Conservation (phyloP, 2,113 vertebrate species). For the Larimichthys crocea region DNA sequence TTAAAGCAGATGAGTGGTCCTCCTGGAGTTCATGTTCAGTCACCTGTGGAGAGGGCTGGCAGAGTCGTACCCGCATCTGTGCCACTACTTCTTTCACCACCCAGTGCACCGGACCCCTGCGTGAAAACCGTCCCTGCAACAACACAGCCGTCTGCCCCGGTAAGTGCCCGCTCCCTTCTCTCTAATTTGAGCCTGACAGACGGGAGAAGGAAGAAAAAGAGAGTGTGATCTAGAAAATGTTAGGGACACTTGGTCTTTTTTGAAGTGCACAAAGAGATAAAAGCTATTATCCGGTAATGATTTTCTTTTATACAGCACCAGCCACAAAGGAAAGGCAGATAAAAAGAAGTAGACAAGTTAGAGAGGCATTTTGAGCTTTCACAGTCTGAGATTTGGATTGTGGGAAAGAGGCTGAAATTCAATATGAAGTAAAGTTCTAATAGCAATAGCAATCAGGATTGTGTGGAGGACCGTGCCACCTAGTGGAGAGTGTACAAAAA, state of each 20-base stretch:
- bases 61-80: conserved; percentile 93
- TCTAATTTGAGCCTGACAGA: neutral
- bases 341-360: neutral
- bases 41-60: conserved; percentile 96
- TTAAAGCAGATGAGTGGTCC: conserved; percentile 94
- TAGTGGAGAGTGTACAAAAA: conserved; percentile 49
- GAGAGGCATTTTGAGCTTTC: conserved; percentile 20
- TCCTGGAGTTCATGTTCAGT: conserved; percentile 93
- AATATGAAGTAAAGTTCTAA: conserved; percentile 1
- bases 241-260: neutral
- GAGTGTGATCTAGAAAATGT: conserved; percentile 1
- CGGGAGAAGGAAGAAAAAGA: neutral
- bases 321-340: conserved; percentile 23
- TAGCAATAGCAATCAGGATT: neutral
- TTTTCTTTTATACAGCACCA: conserved; percentile 10
- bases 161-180: conserved; percentile 65
- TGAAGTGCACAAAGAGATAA: conserved; percentile 11
- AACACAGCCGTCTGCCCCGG: conserved; percentile 94
- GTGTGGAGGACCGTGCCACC: conserved; percentile 40
- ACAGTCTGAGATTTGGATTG: conserved; percentile 26
- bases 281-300: conserved; percentile 39
- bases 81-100: conserved; percentile 91
- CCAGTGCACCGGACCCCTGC: conserved; percentile 93
- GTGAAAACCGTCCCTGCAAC: conserved; percentile 95
- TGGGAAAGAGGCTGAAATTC: conserved; percentile 1